Evolutionary conservation across 1,140 invertebrate species (phyloP), one percentile per base, ranked within the genome.

Genomic region (Drosophila fuyamai): DNA sequence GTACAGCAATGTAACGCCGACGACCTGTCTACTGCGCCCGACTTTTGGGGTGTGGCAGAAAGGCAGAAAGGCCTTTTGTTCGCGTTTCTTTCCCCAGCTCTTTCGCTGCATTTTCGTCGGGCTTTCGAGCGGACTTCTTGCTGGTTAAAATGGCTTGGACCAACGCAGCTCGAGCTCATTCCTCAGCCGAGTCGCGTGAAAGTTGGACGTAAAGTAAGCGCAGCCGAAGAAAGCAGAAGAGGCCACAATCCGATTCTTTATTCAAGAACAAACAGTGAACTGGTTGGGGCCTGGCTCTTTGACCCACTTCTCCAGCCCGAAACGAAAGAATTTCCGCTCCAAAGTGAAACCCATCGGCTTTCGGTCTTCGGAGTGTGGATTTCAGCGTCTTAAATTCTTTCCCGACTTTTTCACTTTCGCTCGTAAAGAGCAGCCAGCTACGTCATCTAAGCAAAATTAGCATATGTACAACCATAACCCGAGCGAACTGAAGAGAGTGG

Each of bases 81-180:
- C 55, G 50, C 50, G 60, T 75, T 57, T 74, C 38, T 40, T 78
- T 71, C 59, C 48, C 50, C 46, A 40, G 27, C 74, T 78, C 65
- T 70, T 56, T 62, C 50, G 76, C 48, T 75, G 70, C 68, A 76
- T 72, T 74, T 67, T 76, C 43, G 54, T 46, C 41, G 38, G 63
- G 73, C 62, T 76, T 76, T 76, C 73, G 73, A 48, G 54, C 59
- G 70, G 72, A 75, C 73, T 76, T 76, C 73, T 76, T 81, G 77
- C 73, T 86, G 90, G 90, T 91, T 92, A 90, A 91, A 88, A 92
- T 80, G 86, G 74, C 81, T 76, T 82, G 83, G 83, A 74, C 83
- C 81, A 85, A 77, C 66, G 79, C 76, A 76, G 47, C 50, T 72
- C 74, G 62, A 79, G 86, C 79, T 92, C 90, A 92, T 90, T 92